A percentile compares a stretch with the other conserved stretches of the same genome.
These are phyloP conservation scores for Theretra japonica DNA, from an alignment of 2,888 invertebrate genomes.

Conservation along the genomic window DNA sequence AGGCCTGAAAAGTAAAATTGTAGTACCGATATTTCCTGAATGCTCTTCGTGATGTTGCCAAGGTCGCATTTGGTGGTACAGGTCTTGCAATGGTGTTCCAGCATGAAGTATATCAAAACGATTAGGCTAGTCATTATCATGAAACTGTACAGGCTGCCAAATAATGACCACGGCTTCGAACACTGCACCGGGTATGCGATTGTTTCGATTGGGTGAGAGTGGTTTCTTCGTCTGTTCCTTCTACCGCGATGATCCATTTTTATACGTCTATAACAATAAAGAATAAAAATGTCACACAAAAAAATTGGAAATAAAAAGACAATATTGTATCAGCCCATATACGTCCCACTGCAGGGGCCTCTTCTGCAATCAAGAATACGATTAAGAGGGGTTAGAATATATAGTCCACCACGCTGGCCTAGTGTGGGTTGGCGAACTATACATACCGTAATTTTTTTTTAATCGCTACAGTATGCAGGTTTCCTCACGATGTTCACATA, in stretches of 20 bases:
- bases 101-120: conserved; percentile 61
- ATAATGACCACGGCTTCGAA: conserved; percentile 47
- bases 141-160: conserved; percentile 54
- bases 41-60: conserved; percentile 56
- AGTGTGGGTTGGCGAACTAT: too few relatives aligned
- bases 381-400: too few relatives aligned
- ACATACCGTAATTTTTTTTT: too few relatives aligned
- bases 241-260: conserved; percentile 64
- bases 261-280: conserved; percentile 6
- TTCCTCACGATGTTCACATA: too few relatives aligned
- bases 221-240: conserved; percentile 55
- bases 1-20: neutral
- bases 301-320: too few relatives aligned
- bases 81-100: conserved; percentile 63
- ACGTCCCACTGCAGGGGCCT: too few relatives aligned
- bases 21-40: conserved; percentile 67
- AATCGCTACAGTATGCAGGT: too few relatives aligned
- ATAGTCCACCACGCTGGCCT: too few relatives aligned
- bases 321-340: too few relatives aligned
- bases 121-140: conserved; percentile 61
- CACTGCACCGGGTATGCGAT: conserved; percentile 32
- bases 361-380: too few relatives aligned
- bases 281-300: too few relatives aligned
- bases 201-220: conserved; percentile 39
- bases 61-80: conserved; percentile 58